A percentile compares a stretch with the other conserved stretches of the same genome.
These are phyloP conservation scores for Embiotoca jacksoni DNA, from an alignment of 2,113 vertebrate species.

Conservation along the genomic window DNA sequence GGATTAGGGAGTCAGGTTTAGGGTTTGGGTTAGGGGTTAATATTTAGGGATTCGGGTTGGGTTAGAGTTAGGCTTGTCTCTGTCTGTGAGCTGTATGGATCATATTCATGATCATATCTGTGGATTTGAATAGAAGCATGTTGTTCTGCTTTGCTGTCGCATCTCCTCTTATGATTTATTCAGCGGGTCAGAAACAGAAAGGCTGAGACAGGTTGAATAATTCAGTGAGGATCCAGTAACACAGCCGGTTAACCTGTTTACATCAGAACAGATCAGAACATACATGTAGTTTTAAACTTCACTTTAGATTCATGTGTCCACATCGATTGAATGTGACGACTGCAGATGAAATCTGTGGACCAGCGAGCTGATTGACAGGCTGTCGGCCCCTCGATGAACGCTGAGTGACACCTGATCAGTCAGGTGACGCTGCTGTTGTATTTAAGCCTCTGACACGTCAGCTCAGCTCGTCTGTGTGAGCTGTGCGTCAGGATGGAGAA, in stretches of 20 bases:
- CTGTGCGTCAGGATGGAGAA: slow-evolving; percentile 88
- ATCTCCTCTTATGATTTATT: slow-evolving; percentile 58
- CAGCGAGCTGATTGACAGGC: background rate
- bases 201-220: slow-evolving; percentile 66
- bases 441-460: background rate
- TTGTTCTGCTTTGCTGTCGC: background rate
- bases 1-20: no score
- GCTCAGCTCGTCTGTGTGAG: background rate
- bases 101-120: no score
- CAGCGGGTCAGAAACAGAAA: slow-evolving; percentile 36
- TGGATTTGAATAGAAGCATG: no score
- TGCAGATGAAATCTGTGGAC: background rate
- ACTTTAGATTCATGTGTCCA: background rate
- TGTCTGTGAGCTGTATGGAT: no score
- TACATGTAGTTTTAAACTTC: background rate
- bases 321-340: background rate
- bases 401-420: background rate
- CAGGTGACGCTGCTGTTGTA: background rate
- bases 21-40: no score
- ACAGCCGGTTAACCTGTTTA: slow-evolving; percentile 19
- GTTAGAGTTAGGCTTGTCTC: no score
- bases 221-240: slow-evolving; percentile 64
- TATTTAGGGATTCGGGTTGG: no score
- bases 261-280: background rate
- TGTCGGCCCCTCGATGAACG: no score